Percentiles rank a stretch among this genome's conserved stretches.
phyloP scores from a whole-genome alignment of 2,113 vertebrate genomes.

The Panthera uncia region DNA sequence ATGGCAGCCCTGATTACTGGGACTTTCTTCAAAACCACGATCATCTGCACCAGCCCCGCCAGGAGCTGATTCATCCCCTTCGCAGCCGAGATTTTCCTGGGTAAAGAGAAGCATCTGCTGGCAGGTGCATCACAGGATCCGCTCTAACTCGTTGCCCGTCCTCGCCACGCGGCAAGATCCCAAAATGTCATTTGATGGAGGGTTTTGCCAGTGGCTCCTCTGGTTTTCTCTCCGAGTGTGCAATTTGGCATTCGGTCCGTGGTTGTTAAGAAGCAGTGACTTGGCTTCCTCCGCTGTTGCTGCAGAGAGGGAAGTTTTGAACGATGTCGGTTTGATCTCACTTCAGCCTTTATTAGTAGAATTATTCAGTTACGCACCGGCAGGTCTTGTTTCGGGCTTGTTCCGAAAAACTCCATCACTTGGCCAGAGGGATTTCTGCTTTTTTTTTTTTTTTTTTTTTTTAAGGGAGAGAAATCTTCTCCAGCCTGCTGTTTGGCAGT shows the following conservation, averaged over 20 bases:
- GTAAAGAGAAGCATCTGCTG: fast-evolving
- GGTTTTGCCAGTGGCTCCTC: fast-evolving
- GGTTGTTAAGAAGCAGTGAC: too few relatives aligned
- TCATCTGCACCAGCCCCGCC: fast-evolving
- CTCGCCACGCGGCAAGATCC: fast-evolving
- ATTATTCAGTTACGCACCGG: fast-evolving
- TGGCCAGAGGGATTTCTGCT: fast-evolving
- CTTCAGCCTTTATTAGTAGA: not conserved
- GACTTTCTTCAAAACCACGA: not conserved
- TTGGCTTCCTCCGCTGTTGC: not conserved
- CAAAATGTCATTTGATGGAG: fast-evolving
- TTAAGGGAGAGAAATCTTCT: not conserved
- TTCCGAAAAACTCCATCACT: not conserved
- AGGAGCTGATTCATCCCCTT: too few relatives aligned
- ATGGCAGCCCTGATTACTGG: fast-evolving
- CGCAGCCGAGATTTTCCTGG: not conserved
- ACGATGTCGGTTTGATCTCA: not conserved
- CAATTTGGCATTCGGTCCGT: not conserved
- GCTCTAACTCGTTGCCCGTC: fast-evolving
- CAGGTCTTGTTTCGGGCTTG: not conserved
- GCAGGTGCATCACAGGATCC: fast-evolving
- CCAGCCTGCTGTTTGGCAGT: not conserved
- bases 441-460: not conserved
- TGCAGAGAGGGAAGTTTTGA: not conserved
- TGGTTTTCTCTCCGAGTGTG: not conserved